Evolutionary conservation across 2,113 vertebrate genomes (phyloP).

Genomic region (Cynopterus brachyotis): DNA sequence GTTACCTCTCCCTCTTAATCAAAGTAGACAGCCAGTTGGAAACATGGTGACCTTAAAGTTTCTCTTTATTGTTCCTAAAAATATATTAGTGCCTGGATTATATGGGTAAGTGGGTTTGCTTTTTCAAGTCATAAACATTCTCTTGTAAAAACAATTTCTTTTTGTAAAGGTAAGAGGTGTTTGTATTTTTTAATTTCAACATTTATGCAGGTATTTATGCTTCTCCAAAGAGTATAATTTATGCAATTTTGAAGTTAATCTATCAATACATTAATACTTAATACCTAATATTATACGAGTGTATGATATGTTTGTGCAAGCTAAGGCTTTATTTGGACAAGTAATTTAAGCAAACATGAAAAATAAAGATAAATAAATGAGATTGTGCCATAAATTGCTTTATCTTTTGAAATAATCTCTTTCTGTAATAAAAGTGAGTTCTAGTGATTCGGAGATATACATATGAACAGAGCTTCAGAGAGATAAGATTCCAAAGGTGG

Average conservation of each 20-base stretch:
- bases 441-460: neutral
- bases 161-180: neutral
- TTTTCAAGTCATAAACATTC: neutral
- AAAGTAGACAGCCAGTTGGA: neutral
- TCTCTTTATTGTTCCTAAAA: neutral
- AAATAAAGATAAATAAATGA: neutral
- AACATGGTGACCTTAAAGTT: neutral
- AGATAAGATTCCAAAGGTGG: neutral
- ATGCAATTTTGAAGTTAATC: neutral
- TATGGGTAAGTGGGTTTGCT: neutral
- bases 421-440: neutral
- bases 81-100: neutral
- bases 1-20: slow-evolving; percentile 50
- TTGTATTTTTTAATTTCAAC: slow-evolving; percentile 4
- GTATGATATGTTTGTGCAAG: neutral
- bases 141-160: neutral
- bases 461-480: neutral
- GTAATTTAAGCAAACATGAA: neutral
- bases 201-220: neutral
- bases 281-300: neutral
- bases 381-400: neutral
- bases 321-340: neutral
- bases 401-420: neutral
- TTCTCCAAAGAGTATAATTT: neutral
- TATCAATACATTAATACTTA: neutral